These are phyloP conservation scores for Oreochromis mossambicus DNA, from an alignment of 2,797 vertebrate species.

Conservation along the genomic window DNA sequence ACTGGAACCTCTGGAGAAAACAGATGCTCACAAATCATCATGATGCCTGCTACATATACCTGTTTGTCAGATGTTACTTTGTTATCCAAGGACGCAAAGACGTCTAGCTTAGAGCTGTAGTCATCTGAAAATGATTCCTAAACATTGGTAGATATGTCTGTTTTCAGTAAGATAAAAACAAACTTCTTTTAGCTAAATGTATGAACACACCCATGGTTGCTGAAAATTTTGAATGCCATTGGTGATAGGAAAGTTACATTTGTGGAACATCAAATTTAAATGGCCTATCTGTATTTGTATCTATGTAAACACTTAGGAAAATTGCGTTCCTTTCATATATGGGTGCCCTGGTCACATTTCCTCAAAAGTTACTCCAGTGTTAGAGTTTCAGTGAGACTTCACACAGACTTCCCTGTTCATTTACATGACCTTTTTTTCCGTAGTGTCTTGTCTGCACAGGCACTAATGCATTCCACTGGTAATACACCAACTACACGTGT, in stretches of 20 bases:
- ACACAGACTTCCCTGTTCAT: background rate
- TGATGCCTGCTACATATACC: background rate
- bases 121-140: background rate
- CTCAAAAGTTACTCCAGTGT: background rate
- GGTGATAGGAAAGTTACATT: background rate
- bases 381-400: background rate
- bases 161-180: background rate
- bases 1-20: background rate
- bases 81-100: background rate
- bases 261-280: background rate
- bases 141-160: background rate
- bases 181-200: background rate
- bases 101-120: background rate
- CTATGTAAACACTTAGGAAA: background rate
- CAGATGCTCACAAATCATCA: background rate
- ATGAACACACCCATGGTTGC: background rate
- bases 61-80: background rate
- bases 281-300: background rate
- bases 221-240: background rate
- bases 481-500: background rate
- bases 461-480: background rate
- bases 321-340: background rate
- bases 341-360: background rate
- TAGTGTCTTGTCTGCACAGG: background rate
- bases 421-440: background rate